These are phyloP conservation scores for Helicoverpa assulta DNA, from an alignment of 2,888 invertebrate genomes.

Conservation along the genomic window DNA sequence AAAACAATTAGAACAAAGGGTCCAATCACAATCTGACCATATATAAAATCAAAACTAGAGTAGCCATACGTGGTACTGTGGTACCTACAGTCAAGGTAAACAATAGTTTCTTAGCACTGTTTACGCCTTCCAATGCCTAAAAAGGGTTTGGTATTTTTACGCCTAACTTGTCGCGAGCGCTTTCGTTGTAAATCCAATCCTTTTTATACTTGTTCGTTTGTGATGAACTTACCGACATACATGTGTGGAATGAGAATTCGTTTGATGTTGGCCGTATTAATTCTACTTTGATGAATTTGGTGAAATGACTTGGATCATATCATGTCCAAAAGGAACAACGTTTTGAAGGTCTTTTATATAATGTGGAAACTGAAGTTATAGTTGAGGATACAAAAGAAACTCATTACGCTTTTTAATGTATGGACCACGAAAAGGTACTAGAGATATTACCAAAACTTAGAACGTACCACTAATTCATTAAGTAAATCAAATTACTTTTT, in stretches of 20 bases:
- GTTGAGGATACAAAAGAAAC: not conserved
- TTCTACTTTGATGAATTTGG: not conserved
- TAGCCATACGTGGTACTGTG: constrained; percentile 20
- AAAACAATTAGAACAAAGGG: constrained; percentile 26
- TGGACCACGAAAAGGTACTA: constrained; percentile 1
- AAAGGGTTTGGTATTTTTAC: constrained; percentile 65
- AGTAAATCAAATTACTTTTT: constrained; percentile 2
- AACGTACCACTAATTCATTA: not conserved
- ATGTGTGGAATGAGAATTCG: constrained; percentile 40
- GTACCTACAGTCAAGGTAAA: constrained; percentile 45
- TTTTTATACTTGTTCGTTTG: constrained; percentile 49
- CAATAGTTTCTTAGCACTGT: constrained; percentile 62
- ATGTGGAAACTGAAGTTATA: not conserved
- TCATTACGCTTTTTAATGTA: not conserved
- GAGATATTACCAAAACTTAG: not conserved
- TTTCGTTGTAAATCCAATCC: constrained; percentile 45
- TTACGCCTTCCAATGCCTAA: constrained; percentile 62
- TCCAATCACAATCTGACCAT: constrained; percentile 21
- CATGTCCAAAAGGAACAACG: not conserved
- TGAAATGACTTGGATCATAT: not conserved
- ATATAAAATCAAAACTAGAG: constrained; percentile 37
- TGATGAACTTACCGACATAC: constrained; percentile 25
- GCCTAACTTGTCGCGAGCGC: constrained; percentile 52
- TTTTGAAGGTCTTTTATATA: not conserved
- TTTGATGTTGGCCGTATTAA: constrained; percentile 39